Evolutionary conservation across 2,888 invertebrate genomes (phyloP).

Genomic region (Saturnia pavonia): DNA sequence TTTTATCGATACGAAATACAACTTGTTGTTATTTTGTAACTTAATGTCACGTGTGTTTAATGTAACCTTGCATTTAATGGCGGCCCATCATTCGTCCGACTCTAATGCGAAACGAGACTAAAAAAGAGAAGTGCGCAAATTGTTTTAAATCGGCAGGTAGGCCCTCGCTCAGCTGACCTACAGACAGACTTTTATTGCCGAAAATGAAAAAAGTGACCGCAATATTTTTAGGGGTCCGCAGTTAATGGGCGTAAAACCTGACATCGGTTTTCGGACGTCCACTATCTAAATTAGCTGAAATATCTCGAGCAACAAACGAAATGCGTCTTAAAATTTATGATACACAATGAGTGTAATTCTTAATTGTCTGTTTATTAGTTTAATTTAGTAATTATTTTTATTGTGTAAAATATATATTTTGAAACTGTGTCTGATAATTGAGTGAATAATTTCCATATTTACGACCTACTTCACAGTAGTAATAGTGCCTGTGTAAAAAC

Average conservation of each 20-base stretch:
- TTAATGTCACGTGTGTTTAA: slow-evolving; percentile 10
- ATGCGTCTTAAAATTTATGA: not conserved
- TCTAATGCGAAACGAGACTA: slow-evolving; percentile 58
- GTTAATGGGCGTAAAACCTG: slow-evolving; percentile 2
- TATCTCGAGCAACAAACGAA: not conserved
- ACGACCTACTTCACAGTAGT: no score
- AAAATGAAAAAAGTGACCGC: slow-evolving; percentile 54
- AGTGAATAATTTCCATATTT: no score
- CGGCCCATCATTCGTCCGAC: slow-evolving; percentile 54
- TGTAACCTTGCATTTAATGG: slow-evolving; percentile 45
- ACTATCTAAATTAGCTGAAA: not conserved
- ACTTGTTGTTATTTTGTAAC: not conserved
- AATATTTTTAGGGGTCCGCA: slow-evolving; percentile 44
- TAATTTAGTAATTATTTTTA: not conserved
- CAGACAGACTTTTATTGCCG: slow-evolving; percentile 64
- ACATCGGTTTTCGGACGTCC: not conserved
- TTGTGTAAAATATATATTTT: not conserved
- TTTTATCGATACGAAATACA: not conserved
- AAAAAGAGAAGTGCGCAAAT: slow-evolving; percentile 69
- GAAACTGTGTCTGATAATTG: no score
- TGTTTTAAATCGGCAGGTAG: slow-evolving; percentile 79
- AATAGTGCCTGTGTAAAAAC: no score
- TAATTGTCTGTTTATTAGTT: not conserved
- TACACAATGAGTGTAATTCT: not conserved
- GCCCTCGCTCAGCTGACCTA: slow-evolving; percentile 73